Evolutionary conservation across 1,140 invertebrate genomes (phyloP).

Genomic region (Drosophila tristis): DNA sequence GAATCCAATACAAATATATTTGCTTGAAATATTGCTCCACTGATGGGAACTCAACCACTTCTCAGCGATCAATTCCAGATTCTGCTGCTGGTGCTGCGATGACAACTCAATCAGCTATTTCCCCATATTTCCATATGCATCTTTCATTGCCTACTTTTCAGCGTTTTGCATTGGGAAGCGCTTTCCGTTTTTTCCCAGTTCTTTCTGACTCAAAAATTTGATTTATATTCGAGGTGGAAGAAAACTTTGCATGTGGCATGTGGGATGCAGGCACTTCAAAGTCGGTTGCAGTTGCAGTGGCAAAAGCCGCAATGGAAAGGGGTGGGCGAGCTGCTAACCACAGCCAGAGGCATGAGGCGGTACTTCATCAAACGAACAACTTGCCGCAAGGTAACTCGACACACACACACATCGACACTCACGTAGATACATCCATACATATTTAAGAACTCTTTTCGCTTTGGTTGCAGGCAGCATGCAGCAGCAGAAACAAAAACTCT

Average conservation of each 20-base stretch:
- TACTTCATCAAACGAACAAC: conserved; percentile 73
- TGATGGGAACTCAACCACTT: not conserved
- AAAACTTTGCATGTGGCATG: conserved; percentile 12
- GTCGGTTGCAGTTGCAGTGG: not conserved
- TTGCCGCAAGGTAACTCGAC: conserved; percentile 59
- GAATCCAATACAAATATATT: no score
- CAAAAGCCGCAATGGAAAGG: conserved; percentile 43
- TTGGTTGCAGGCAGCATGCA: conserved; percentile 29
- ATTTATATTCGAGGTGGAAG: conserved; percentile 39
- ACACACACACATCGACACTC: not conserved
- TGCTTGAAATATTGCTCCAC: not conserved
- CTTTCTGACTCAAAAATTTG: conserved; percentile 31
- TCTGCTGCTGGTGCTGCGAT: not conserved
- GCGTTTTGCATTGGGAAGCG: conserved; percentile 4
- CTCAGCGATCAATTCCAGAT: not conserved
- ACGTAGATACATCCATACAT: conserved; percentile 2
- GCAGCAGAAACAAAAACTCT: no score
- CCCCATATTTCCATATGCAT: conserved; percentile 2
- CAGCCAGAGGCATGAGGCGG: conserved; percentile 55
- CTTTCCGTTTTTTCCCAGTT: not conserved
- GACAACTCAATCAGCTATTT: conserved; percentile 24
- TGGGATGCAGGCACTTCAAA: not conserved
- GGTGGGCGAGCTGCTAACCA: conserved; percentile 28
- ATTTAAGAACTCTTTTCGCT: conserved; percentile 21
- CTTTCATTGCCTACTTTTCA: conserved; percentile 43